These are phyloP conservation scores for Syngnathus rostellatus DNA, from an alignment of 2,797 vertebrate species.

Conservation along the genomic window DNA sequence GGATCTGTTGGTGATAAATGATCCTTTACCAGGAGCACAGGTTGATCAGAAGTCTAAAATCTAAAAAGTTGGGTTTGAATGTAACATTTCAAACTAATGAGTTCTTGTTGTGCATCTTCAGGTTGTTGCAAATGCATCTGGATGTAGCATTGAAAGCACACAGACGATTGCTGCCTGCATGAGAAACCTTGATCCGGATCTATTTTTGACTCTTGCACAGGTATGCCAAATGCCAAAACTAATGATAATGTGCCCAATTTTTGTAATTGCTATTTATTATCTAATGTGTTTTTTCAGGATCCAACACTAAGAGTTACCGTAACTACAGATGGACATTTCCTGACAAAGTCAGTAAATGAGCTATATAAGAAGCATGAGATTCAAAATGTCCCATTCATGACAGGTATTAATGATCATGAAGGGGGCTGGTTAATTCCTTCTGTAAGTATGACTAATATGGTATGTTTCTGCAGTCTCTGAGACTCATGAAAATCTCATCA, in stretches of 20 bases:
- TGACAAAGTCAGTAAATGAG: conserved; percentile 48
- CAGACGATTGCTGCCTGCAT: conserved; percentile 57
- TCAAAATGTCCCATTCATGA: conserved; percentile 63
- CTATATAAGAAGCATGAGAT: conserved; percentile 43
- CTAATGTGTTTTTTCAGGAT: conserved; percentile 31
- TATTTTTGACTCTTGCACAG: conserved; percentile 21
- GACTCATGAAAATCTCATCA: background rate
- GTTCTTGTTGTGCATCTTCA: conserved; percentile 23
- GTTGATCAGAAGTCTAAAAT: conserved; percentile 26
- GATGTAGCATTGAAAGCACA: conserved; percentile 59
- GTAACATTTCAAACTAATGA: background rate
- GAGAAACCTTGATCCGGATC: conserved; percentile 42
- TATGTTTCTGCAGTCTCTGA: background rate
- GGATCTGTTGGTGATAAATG: fast-evolving
- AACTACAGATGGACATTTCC: conserved; percentile 52
- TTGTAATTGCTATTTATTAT: background rate
- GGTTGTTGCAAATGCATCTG: conserved; percentile 49
- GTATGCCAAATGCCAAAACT: conserved; percentile 23
- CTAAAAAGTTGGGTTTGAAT: background rate
- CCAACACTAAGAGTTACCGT: background rate
- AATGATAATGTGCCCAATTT: background rate
- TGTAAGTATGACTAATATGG: conserved; percentile 43
- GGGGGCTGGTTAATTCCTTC: conserved; percentile 38
- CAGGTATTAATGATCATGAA: conserved; percentile 62
- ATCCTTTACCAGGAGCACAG: conserved; percentile 37